These are phyloP conservation scores for Sturnira hondurensis DNA, from an alignment of 2,113 vertebrate genomes.

Conservation along the genomic window DNA sequence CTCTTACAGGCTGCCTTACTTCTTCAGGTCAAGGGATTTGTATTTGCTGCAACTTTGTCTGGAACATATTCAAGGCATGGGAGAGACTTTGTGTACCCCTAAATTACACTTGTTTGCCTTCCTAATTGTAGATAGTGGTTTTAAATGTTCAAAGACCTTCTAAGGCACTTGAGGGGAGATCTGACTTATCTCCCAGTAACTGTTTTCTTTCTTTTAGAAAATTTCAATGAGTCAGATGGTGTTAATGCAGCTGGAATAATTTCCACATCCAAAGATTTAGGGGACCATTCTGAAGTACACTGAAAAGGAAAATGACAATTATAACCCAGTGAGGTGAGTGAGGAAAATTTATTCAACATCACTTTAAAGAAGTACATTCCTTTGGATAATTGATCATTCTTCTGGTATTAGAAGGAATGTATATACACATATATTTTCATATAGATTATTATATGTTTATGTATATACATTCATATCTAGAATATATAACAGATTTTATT, in stretches of 20 bases:
- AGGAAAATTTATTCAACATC: neutral
- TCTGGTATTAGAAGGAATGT: neutral
- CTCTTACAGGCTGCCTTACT: neutral
- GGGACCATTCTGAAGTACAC: conserved; percentile 1
- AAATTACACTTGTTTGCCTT: neutral
- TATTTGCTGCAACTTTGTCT: neutral
- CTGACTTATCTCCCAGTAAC: conserved; percentile 36
- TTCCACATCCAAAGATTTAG: conserved; percentile 55
- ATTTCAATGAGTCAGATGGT: neutral
- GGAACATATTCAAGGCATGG: neutral
- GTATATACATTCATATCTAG: neutral
- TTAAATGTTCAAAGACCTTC: neutral
- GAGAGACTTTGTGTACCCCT: neutral
- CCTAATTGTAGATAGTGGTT: neutral
- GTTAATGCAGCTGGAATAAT: conserved; percentile 39
- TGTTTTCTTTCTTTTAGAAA: conserved; percentile 46
- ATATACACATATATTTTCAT: neutral
- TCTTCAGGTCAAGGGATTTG: neutral
- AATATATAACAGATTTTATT: neutral
- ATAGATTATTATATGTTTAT: neutral
- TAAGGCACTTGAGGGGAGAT: neutral
- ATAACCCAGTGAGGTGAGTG: conserved; percentile 39
- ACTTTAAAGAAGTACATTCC: neutral
- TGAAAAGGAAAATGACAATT: conserved; percentile 48
- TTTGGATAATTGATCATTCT: neutral